phyloP scores from a whole-genome alignment of 1,140 invertebrate genomes.

The Panagrolaimus sp. region DNA sequence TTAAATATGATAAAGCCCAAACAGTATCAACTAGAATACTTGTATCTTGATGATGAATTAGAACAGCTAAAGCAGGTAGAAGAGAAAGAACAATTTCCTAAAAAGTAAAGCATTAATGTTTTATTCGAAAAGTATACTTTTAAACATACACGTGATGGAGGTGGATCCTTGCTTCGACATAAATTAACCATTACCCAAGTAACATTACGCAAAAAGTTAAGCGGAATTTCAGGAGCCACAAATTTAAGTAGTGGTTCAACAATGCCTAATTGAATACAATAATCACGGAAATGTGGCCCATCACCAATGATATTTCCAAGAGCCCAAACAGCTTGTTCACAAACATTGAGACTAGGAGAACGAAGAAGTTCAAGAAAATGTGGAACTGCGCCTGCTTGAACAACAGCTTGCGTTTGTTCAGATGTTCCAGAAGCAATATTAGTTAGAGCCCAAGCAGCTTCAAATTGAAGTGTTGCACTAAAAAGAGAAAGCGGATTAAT shows the following conservation, averaged over 20 bases:
- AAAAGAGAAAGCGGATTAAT: conserved; percentile 36
- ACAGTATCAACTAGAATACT: conserved; percentile 98
- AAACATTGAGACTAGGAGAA: conserved; percentile 91
- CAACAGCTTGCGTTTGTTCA: conserved; percentile 88
- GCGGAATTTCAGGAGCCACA: conserved; percentile 84
- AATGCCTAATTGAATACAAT: conserved; percentile 81
- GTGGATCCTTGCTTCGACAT: conserved; percentile 90
- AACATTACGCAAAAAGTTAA: conserved; percentile 87
- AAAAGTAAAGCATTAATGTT: not conserved
- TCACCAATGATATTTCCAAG: conserved; percentile 95
- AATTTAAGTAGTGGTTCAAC: conserved; percentile 80
- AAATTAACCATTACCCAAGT: conserved; percentile 96
- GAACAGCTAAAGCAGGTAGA: conserved; percentile 82
- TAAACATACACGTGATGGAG: conserved; percentile 60
- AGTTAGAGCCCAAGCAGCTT: conserved; percentile 96
- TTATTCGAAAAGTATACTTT: not conserved
- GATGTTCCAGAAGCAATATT: conserved; percentile 97
- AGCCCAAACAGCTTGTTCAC: conserved; percentile 98
- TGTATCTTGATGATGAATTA: conserved; percentile 89
- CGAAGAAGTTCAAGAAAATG: conserved; percentile 80
- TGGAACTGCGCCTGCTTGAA: conserved; percentile 84
- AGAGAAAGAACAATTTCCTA: conserved; percentile 65
- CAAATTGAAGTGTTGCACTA: conserved; percentile 89
- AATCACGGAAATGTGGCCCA: conserved; percentile 80
- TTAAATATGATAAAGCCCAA: conserved; percentile 97